Evolutionary conservation across 2,797 vertebrate genomes (phyloP).

Genomic region (Malurus splendens): DNA sequence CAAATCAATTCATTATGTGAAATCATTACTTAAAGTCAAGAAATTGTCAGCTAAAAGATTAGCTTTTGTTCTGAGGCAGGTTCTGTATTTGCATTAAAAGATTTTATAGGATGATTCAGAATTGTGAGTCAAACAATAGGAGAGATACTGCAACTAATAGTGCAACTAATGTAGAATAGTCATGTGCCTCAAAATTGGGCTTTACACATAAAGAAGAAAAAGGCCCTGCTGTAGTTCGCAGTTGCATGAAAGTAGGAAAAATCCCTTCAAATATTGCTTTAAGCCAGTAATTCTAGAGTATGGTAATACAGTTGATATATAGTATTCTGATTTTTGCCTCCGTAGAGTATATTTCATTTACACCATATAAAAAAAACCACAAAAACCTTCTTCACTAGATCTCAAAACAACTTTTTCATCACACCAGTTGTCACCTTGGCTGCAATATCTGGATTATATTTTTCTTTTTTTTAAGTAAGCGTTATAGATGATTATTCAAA

Average conservation of each 20-base stretch:
- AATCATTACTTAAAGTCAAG: not conserved
- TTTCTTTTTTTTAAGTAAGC: not conserved
- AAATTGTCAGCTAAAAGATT: not conserved
- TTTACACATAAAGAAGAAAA: not conserved
- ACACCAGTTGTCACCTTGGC: not conserved
- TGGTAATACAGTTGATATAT: conserved; percentile 46
- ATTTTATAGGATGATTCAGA: not conserved
- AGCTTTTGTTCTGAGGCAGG: not conserved
- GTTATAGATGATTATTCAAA: not conserved
- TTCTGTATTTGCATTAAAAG: not conserved
- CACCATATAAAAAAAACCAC: not conserved
- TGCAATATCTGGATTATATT: not conserved
- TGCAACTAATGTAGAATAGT: conserved; percentile 7
- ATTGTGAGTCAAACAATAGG: not conserved
- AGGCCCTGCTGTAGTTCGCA: not conserved
- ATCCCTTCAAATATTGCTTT: not conserved
- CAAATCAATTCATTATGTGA: not conserved
- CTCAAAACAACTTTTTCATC: not conserved
- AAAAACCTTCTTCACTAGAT: conserved; percentile 12
- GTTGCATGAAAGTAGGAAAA: conserved; percentile 1
- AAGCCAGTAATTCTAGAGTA: conserved; percentile 25
- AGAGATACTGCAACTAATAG: too few species aligned
- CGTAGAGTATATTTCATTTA: conserved; percentile 1
- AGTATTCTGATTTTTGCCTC: conserved; percentile 11
- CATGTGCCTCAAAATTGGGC: conserved; percentile 36